Base-by-base conservation (phyloP, 2,113 vertebrate species). In the Tringa solitaria region DNA sequence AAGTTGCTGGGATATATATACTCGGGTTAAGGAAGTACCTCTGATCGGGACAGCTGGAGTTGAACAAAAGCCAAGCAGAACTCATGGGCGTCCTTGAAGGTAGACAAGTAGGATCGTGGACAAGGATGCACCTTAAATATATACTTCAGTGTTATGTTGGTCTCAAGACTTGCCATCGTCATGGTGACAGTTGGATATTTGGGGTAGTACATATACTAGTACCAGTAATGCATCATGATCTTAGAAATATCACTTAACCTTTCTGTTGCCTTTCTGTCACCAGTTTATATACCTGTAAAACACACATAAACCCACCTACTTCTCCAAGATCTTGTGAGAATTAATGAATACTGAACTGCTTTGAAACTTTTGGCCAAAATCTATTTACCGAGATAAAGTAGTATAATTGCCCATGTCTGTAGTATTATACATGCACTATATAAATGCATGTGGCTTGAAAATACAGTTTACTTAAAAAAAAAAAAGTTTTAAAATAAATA, bases 381-480 rank as follows among this genome's bases (percentile, higher is more conserved):
- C 53, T 6, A 60, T 18, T 81, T 82, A 14, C 12, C 56, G 67
- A 75, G 43, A 13, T 89, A 13, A 50, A 70, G 23, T 51, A 50
- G 32, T 16, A 12, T 41, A 80, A 60, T 75, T n/a, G 30, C 43
- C 53, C 8, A 9, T 59, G 17, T 37, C 28, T 70, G 5, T 61
- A 78, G 65, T 79, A 35, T 19, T 39, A 9, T 73, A 10, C 48
- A 7, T 70, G 18, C 13, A 9, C 17, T 72, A 2, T 33, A 23
- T 74, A 74, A 75, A 64, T 48, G 7, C 11, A 28, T 16, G 35
- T n/a, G n/a, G 24, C 33, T 65, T 4, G 12, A 78, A 94, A 95
- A 48, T 56, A 92, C 10, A 87, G 72, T 95, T 93, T 39, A 80
- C 96, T 97, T 79, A 61, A 69, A 95, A 92, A 37, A 92, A 37